Evolutionary conservation across 2,797 vertebrate species (phyloP), one percentile per base, ranked within the genome.

Genomic region (Cichlasoma orientale): DNA sequence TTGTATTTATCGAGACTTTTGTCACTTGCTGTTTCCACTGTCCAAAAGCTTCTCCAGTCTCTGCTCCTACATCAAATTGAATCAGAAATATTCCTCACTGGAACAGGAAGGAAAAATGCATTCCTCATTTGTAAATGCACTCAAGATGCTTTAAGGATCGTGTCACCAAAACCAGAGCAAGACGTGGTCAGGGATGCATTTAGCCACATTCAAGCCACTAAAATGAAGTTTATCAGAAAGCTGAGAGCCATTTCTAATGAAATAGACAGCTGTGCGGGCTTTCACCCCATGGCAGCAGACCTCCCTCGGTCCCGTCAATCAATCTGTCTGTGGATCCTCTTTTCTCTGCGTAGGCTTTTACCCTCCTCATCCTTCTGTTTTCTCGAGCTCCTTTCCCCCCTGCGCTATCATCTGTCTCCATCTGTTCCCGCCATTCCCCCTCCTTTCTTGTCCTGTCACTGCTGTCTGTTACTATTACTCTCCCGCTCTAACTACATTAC

Each of bases 391-490:
- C 78, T 80, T 80, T 63, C 78, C 83, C 73, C 88, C 77, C 80
- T 70, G 75, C 75, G 83, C 82, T 89, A 88, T 92, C 89, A 90
- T 91, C 87, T 83, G 86, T 92, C 90, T 90, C 91, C 86, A 91
- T 93, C 94, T 88, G 89, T 88, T 89, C 82, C 82, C 80, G 82
- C 57, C 56, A 54, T 57, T 72, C 80, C 76, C 56, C 77, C 80
- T 79, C 72, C 80, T 82, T 83, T 82, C 86, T 87, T 70, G 74
- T 84, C 84, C 86, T 89, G 89, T 92, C 90, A 79, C 86, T 85
- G 79, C 90, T 90, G 89, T 92, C 91, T 91, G 82, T 88, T 87
- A 80, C 84, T 82, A 89, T 90, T 89, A 89, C 88, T 89, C 75
- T 79, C 80, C 85, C 5, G 53, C 82, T 90, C 87, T 93, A 89